These are phyloP conservation scores for Rhombomys opimus DNA, from an alignment of 2,113 vertebrate genomes.

Conservation along the genomic window DNA sequence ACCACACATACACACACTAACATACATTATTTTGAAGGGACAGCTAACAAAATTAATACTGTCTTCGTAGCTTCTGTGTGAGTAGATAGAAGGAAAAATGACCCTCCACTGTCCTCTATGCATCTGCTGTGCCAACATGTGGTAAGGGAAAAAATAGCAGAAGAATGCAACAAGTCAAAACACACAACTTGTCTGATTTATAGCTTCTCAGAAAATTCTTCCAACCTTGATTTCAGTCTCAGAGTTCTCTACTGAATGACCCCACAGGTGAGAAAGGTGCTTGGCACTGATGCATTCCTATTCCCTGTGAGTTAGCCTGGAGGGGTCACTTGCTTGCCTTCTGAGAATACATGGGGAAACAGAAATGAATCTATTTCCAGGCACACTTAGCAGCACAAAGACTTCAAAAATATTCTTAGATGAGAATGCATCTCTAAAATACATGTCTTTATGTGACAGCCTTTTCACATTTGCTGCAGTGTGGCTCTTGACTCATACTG, in stretches of 20 bases:
- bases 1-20: not conserved
- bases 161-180: not conserved
- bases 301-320: not conserved
- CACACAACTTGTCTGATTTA: not conserved
- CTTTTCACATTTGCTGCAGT: not conserved
- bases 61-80: not conserved
- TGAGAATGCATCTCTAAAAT: constrained; percentile 42
- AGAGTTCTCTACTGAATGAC: not conserved
- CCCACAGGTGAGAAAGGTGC: not conserved
- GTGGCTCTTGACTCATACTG: not conserved
- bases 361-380: not conserved
- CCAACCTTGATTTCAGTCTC: not conserved
- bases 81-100: not conserved
- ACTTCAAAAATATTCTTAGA: constrained; percentile 31
- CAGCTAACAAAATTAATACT: not conserved
- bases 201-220: not conserved
- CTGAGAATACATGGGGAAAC: not conserved
- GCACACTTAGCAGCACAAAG: not conserved
- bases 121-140: not conserved
- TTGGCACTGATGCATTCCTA: not conserved
- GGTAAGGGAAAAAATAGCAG: not conserved
- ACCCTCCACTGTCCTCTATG: not conserved
- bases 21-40: not conserved
- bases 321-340: constrained; percentile 45
- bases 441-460: not conserved